phyloP scores from a whole-genome alignment of 53 echinoderm and acorn worm species.

The Henricia sp. region DNA sequence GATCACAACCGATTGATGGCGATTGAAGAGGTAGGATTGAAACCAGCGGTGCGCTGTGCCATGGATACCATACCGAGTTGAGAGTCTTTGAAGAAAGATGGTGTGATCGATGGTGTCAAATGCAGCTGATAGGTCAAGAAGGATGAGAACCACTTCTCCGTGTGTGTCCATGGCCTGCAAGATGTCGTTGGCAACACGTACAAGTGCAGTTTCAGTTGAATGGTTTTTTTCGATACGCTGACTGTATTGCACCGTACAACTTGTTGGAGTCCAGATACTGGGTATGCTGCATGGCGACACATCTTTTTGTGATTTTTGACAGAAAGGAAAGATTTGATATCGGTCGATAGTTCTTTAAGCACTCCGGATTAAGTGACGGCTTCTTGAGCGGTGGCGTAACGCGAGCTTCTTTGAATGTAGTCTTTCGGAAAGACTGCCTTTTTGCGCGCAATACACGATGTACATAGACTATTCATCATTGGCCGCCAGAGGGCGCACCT shows the following conservation, averaged over 20 bases:
- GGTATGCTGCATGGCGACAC: not conserved
- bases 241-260: conserved; percentile 1
- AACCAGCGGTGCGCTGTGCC: conserved; percentile 33
- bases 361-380: not conserved
- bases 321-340: conserved; percentile 8
- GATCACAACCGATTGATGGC: conserved; percentile 10
- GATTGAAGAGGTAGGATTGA: not conserved
- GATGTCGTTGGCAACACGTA: conserved; percentile 21
- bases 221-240: conserved; percentile 13
- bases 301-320: not conserved
- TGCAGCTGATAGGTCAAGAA: conserved; percentile 10
- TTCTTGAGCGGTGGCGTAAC: not conserved
- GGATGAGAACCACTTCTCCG: not conserved
- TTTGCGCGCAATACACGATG: no score
- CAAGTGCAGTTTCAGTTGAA: conserved; percentile 9
- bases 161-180: not conserved
- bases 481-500: no score
- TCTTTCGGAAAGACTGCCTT: no score
- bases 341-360: not conserved
- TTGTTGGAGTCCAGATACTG: not conserved
- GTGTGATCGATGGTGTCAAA: conserved; percentile 1
- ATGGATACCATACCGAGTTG: conserved; percentile 11
- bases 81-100: conserved; percentile 19
- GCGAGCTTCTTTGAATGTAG: no score
- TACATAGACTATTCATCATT: no score